Evolutionary conservation across 2,113 vertebrate genomes (phyloP).

Genomic region (Eudyptes chrysolophus): DNA sequence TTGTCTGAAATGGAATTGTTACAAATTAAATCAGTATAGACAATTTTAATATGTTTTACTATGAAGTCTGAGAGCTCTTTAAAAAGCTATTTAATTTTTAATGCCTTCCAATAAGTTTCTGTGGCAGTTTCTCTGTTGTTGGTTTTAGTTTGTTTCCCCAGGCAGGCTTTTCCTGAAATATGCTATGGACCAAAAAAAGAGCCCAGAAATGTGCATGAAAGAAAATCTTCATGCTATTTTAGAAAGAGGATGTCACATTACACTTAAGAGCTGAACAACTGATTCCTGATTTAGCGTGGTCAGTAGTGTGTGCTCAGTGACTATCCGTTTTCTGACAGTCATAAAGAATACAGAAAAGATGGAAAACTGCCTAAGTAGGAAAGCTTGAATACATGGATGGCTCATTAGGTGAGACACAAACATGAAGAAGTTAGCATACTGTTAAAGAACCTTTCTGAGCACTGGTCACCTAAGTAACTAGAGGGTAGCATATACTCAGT

Average conservation of each 20-base stretch:
- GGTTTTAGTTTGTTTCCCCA: background rate
- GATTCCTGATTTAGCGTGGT: slow-evolving; percentile 7
- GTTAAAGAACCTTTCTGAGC: background rate
- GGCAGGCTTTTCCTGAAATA: background rate
- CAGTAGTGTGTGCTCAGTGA: background rate
- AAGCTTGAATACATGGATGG: background rate
- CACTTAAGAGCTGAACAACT: background rate
- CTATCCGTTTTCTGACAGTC: background rate
- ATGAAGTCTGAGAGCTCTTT: background rate
- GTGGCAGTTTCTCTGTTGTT: background rate
- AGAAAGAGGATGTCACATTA: slow-evolving; percentile 13
- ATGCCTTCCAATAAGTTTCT: background rate
- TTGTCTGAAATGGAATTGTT: background rate
- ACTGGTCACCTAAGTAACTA: background rate
- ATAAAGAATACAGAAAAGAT: background rate
- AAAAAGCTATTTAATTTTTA: background rate
- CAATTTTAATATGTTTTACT: background rate
- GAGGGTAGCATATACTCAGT: background rate
- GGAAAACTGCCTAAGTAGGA: accelerated
- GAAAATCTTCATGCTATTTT: slow-evolving; percentile 4
- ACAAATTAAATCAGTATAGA: background rate
- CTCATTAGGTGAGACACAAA: background rate
- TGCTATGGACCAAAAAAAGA: background rate
- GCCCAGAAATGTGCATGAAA: background rate
- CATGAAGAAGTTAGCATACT: background rate